Conservation (phyloP, 2,888 invertebrate species). For the Mythimna vitellina region DNA sequence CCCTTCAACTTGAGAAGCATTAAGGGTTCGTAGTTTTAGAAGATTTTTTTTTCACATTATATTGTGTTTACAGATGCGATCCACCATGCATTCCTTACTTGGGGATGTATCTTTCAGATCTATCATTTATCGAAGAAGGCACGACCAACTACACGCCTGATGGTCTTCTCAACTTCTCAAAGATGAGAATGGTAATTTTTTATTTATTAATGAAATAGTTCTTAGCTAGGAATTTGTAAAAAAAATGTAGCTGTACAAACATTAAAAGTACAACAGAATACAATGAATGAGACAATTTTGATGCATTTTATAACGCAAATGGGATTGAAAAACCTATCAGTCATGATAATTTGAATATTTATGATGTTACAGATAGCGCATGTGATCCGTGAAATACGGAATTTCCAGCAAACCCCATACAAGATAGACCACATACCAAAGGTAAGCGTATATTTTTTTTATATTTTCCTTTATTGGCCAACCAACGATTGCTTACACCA, state of each 20-base stretch:
- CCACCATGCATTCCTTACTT: constrained; percentile 96
- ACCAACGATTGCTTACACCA: no score
- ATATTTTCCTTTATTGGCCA: no score
- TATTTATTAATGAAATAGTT: not conserved
- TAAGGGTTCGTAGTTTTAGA: no score
- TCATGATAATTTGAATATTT: not conserved
- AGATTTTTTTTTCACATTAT: not conserved
- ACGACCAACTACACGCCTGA: constrained; percentile 97
- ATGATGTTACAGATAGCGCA: constrained; percentile 94
- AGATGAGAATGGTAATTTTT: constrained; percentile 97
- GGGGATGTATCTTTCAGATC: constrained; percentile 97
- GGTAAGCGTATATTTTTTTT: constrained; percentile 85
- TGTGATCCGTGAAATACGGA: constrained; percentile 97
- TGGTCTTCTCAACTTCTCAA: constrained; percentile 97
- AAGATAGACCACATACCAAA: constrained; percentile 96
- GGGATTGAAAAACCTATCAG: not conserved
- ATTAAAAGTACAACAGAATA: no score
- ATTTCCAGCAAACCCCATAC: constrained; percentile 97
- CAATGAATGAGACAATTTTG: no score
- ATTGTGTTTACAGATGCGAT: constrained; percentile 92
- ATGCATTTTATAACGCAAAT: not conserved
- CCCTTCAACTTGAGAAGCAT: no score
- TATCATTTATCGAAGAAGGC: constrained; percentile 98
- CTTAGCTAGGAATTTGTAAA: not conserved
- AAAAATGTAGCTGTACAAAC: not conserved